Conservation (phyloP, 2,888 invertebrate genomes). For the Brachynemurus nebulosus region DNA sequence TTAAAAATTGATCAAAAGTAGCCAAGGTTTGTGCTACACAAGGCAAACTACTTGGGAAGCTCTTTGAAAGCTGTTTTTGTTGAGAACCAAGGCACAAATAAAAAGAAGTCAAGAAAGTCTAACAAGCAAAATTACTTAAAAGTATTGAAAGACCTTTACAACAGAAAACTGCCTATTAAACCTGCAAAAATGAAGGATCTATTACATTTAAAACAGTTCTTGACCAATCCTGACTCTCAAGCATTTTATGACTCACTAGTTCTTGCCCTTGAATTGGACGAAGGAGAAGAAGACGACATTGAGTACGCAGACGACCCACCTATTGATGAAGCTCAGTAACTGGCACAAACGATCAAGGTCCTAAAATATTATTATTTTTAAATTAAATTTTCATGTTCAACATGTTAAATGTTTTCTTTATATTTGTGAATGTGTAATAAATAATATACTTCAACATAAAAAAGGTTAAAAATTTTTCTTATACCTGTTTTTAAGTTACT, state of each 20-base stretch:
- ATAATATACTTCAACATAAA: not conserved
- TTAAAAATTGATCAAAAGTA: not conserved
- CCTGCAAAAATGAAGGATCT: conserved; percentile 2
- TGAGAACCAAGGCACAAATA: not conserved
- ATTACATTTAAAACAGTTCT: conserved; percentile 1
- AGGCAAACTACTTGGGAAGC: conserved; percentile 1
- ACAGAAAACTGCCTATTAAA: conserved; percentile 1
- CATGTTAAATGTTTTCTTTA: not conserved
- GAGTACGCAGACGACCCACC: conserved; percentile 2
- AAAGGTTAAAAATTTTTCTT: not conserved
- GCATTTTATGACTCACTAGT: not conserved
- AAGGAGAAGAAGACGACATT: not conserved
- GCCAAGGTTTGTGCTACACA: not conserved
- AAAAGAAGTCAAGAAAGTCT: conserved; percentile 3
- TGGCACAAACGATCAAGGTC: conserved; percentile 4
- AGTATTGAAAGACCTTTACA: not conserved
- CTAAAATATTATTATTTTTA: not conserved
- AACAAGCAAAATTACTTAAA: not conserved
- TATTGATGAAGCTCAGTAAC: not conserved
- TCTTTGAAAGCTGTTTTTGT: not conserved
- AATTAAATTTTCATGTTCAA: not conserved
- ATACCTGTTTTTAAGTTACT: not conserved
- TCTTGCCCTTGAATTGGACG: not conserved
- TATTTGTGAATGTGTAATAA: not conserved
- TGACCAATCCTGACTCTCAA: conserved; percentile 1